Evolutionary conservation across 2,888 invertebrate genomes (phyloP).

Genomic region (Rotaria macrura): DNA sequence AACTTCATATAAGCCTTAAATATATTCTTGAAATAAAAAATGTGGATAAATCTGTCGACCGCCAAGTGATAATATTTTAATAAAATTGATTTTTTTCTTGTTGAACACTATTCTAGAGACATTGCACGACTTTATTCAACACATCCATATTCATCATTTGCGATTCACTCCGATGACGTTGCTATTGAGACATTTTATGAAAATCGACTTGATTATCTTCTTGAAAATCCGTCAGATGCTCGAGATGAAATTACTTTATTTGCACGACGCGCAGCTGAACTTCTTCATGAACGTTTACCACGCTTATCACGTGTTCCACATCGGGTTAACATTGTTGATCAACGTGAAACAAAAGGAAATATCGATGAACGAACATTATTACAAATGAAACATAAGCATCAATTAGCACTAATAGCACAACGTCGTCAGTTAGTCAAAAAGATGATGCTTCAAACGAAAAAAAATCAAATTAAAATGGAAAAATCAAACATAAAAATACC

Average conservation of each 20-base stretch:
- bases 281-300: not conserved
- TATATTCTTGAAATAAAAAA: too few relatives aligned
- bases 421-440: not conserved
- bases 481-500: not conserved
- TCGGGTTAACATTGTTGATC: not conserved
- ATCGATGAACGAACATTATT: not conserved
- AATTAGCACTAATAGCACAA: not conserved
- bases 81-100: too few relatives aligned
- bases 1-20: too few relatives aligned
- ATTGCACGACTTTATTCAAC: not conserved
- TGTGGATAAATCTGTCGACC: too few relatives aligned
- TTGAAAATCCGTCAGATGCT: not conserved
- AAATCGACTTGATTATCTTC: not conserved
- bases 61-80: too few relatives aligned
- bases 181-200: not conserved
- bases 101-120: not conserved
- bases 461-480: not conserved
- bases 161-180: not conserved
- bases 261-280: not conserved
- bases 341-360: not conserved
- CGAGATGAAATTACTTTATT: constrained; percentile 12
- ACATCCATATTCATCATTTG: not conserved
- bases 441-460: not conserved
- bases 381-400: not conserved
- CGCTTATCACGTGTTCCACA: not conserved